Evolutionary conservation across 2,113 vertebrate species (phyloP), one percentile per base, ranked within the genome.

Genomic region (Tiliqua scincoides): DNA sequence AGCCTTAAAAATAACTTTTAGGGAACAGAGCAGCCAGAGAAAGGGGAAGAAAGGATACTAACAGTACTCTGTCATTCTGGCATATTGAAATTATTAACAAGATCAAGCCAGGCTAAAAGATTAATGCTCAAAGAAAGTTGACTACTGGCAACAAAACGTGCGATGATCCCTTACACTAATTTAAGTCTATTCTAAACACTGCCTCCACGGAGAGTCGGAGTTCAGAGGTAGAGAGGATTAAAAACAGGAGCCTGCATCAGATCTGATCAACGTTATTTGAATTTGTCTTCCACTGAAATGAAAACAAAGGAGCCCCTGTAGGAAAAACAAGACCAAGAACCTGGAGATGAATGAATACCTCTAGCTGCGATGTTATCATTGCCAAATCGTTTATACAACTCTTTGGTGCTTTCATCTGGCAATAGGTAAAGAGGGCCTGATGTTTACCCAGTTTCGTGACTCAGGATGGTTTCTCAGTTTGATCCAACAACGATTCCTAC

Each of bases 1-100:
- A 73, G 17, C 3, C 59, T 74, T 74, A 57, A 57, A 57, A 57
- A 57, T 32, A n/a, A 37, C 15, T 62, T 95, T 96, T 95, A 93
- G 74, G 59, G 48, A 71, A 59, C 57, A 32, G 2, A 48, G n/a
- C 32, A 52, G 30, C 27, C 30, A 21, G 23, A 18, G 71, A 10
- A 3, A 12, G 63, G 68, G 25, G 18, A 11, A 30, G 20, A 2
- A 57, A 5, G 17, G 52, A 25, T 25, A 71, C 43, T 57, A 2
- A 57, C 57, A 30, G 71, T 14, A 4, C 65, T 37, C 71, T 35
- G 32, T 75, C 72, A 86, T 75, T 18, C 59, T 63, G 61, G 65
- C 43, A 82, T 68, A n/a, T 17, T 82, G 72, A 65, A 82, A 57
- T 75, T 86, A 81, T 87, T 87, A 81, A 65, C 75, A 12, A 30